Evolutionary conservation across 2,888 invertebrate species (phyloP).

Genomic region (Gastrophysa polygoni): DNA sequence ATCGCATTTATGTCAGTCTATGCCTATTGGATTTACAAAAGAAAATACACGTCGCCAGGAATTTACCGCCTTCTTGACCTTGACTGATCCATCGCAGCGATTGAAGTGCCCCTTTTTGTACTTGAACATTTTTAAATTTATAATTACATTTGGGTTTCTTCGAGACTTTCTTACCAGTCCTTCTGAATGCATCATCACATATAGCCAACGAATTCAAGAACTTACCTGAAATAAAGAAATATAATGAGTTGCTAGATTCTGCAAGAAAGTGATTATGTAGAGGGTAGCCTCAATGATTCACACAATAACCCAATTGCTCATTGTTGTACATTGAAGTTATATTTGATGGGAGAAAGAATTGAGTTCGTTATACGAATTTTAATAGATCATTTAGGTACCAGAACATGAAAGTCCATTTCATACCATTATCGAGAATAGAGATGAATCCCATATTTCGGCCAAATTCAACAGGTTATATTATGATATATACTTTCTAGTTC

Average conservation of each 20-base stretch:
- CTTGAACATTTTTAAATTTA: slow-evolving; percentile 26
- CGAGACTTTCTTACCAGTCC: slow-evolving; percentile 7
- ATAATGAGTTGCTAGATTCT: not conserved
- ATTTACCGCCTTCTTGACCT: slow-evolving; percentile 23
- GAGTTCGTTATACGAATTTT: no score
- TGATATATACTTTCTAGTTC: no score
- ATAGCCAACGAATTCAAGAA: not conserved
- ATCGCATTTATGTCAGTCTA: no score
- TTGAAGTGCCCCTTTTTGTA: slow-evolving; percentile 25
- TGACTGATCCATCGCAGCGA: slow-evolving; percentile 11
- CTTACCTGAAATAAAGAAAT: slow-evolving; percentile 14
- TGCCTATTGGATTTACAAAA: not conserved
- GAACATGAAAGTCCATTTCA: no score
- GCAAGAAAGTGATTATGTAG: not conserved
- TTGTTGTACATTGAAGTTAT: no score
- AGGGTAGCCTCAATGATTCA: no score
- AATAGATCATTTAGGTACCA: no score
- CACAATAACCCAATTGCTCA: no score
- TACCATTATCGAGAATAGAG: no score
- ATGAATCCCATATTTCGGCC: no score
- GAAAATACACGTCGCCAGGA: not conserved
- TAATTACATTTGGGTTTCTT: slow-evolving; percentile 29
- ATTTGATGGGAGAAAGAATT: no score
- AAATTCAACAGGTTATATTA: no score
- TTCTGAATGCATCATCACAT: not conserved